Conservation (phyloP, 2,888 invertebrate genomes). For the Tineola bisselliella region DNA sequence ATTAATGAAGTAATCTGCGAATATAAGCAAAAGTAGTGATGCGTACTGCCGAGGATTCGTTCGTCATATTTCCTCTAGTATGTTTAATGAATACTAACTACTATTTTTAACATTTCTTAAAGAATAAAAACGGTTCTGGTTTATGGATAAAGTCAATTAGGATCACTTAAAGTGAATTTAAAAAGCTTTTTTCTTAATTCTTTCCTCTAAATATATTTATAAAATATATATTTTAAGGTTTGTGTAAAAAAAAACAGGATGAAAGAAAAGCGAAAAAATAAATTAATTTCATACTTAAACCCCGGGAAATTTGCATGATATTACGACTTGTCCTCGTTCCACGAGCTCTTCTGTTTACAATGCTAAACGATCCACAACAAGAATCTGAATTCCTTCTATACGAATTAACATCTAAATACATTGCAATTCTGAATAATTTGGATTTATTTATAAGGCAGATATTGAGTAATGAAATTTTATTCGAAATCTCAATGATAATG, state of each 20-base stretch:
- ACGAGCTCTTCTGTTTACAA: slow-evolving; percentile 32
- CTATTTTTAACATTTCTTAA: too few relatives aligned
- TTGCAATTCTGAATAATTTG: neutral
- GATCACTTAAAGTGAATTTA: slow-evolving; percentile 9
- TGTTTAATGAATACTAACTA: too few relatives aligned
- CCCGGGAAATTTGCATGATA: slow-evolving; percentile 55
- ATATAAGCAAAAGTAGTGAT: too few relatives aligned
- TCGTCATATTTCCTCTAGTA: too few relatives aligned
- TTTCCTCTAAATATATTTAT: neutral
- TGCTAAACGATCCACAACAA: slow-evolving; percentile 43
- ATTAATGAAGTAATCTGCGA: too few relatives aligned
- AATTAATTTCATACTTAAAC: slow-evolving; percentile 50
- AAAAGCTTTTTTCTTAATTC: neutral
- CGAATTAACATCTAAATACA: slow-evolving; percentile 1
- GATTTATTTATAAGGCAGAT: neutral
- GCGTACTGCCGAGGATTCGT: too few relatives aligned
- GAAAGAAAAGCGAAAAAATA: slow-evolving; percentile 30
- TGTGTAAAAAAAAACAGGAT: neutral
- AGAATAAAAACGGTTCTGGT: neutral
- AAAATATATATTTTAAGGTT: neutral
- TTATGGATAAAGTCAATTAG: slow-evolving; percentile 6
- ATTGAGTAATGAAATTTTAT: neutral
- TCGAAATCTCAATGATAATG: neutral
- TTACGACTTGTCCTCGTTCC: slow-evolving; percentile 42
- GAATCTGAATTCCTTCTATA: slow-evolving; percentile 32